Evolutionary conservation across 2,113 vertebrate species (phyloP).

Genomic region (Perca schrenkii): DNA sequence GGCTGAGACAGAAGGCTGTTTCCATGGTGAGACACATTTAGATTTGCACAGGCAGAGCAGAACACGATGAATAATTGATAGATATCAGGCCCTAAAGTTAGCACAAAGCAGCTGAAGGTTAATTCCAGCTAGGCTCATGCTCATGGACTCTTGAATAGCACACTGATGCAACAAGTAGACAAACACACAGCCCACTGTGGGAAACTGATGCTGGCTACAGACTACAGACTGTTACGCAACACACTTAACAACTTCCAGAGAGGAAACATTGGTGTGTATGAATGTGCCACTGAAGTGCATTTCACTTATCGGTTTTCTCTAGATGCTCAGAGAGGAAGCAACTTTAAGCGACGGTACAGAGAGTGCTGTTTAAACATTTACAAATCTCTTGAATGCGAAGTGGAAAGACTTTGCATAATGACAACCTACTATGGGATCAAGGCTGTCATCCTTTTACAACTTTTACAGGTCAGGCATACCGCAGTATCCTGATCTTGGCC

Average conservation of each 20-base stretch:
- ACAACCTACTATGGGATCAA: slow-evolving; percentile 13
- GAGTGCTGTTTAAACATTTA: slow-evolving; percentile 37
- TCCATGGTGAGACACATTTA: slow-evolving; percentile 81
- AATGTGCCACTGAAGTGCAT: not conserved
- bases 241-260: not conserved
- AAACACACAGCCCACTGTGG: not conserved
- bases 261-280: not conserved
- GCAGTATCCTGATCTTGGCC: not conserved
- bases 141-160: slow-evolving; percentile 6
- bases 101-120: slow-evolving; percentile 72
- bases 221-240: not conserved
- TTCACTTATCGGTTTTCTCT: slow-evolving; percentile 10
- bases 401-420: slow-evolving; percentile 27
- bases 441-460: not conserved
- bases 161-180: slow-evolving; percentile 48
- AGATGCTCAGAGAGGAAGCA: not conserved
- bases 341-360: not conserved
- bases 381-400: slow-evolving; percentile 20
- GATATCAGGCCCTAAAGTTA: slow-evolving; percentile 75
- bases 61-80: slow-evolving; percentile 83
- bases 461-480: not conserved
- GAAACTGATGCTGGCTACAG: slow-evolving; percentile 13
- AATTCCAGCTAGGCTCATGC: slow-evolving; percentile 48
- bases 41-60: slow-evolving; percentile 67
- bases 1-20: slow-evolving; percentile 73